These are phyloP conservation scores for Drosophila fuyamai DNA, from an alignment of 1,140 invertebrate genomes.

Conservation along the genomic window DNA sequence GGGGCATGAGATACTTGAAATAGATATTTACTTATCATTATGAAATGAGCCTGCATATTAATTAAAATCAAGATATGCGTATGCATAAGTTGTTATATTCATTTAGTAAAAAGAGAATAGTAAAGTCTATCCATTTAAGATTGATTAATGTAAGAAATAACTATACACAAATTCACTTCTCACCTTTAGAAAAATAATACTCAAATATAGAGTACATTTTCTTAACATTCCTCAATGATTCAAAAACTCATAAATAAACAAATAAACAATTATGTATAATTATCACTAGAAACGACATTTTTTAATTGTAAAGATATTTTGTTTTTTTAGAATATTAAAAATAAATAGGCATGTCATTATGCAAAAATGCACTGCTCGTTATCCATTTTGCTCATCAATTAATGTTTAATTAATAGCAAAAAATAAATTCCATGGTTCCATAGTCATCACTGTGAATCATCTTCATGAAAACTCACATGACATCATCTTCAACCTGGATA, in stretches of 20 bases:
- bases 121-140: not conserved
- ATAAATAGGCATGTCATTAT: not conserved
- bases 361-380: constrained; percentile 3
- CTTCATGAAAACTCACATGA: not conserved
- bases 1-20: constrained; percentile 22
- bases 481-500: not conserved
- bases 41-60: constrained; percentile 14
- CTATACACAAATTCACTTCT: too few relatives aligned
- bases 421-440: not conserved
- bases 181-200: too few relatives aligned
- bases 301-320: too few relatives aligned
- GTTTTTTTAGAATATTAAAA: too few relatives aligned
- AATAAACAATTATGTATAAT: too few relatives aligned
- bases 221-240: too few relatives aligned
- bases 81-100: not conserved
- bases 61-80: constrained; percentile 17
- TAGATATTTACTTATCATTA: constrained; percentile 41
- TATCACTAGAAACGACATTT: too few relatives aligned
- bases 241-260: too few relatives aligned
- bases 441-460: constrained; percentile 7
- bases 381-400: constrained; percentile 17
- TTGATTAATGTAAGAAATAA: too few relatives aligned
- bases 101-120: not conserved
- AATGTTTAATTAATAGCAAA: not conserved
- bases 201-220: too few relatives aligned